Percentiles rank a stretch among this genome's conserved stretches.
Evolutionary conservation across 2,797 vertebrate genomes (phyloP).

Genomic region (Odontamblyopus lacepedii): DNA sequence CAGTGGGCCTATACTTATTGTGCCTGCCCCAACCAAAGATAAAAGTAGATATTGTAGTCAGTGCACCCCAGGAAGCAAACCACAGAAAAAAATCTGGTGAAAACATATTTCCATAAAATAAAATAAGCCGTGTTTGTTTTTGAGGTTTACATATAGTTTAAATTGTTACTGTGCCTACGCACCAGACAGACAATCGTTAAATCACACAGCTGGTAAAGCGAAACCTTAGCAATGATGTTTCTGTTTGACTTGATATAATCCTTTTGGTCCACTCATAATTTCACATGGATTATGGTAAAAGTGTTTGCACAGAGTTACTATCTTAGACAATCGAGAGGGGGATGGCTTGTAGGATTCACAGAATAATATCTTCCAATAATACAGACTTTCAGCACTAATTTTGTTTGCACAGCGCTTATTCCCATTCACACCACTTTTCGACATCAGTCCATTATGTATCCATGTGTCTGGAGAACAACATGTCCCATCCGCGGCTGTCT

Average conservation of each 20-base stretch:
- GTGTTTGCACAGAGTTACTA: slow-evolving; percentile 44
- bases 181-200: slow-evolving; percentile 10
- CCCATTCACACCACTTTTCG: slow-evolving; percentile 56
- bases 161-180: slow-evolving; percentile 11
- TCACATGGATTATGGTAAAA: slow-evolving; percentile 34
- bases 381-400: slow-evolving; percentile 53
- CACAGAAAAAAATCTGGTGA: neutral
- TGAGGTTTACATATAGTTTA: neutral
- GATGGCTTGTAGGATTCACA: slow-evolving; percentile 38
- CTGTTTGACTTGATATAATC: slow-evolving; percentile 41
- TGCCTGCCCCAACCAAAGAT: neutral
- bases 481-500: slow-evolving; percentile 62
- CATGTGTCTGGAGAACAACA: slow-evolving; percentile 61
- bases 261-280: slow-evolving; percentile 38
- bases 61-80: neutral
- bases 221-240: slow-evolving; percentile 31
- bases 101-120: neutral
- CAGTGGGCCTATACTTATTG: neutral
- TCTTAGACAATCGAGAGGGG: slow-evolving; percentile 34
- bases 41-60: neutral
- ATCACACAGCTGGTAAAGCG: slow-evolving; percentile 18
- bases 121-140: neutral
- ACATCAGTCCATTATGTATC: slow-evolving; percentile 56
- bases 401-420: slow-evolving; percentile 62
- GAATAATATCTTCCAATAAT: slow-evolving; percentile 60